Conservation (phyloP, 2,113 vertebrate genomes). For the Chamaea fasciata region DNA sequence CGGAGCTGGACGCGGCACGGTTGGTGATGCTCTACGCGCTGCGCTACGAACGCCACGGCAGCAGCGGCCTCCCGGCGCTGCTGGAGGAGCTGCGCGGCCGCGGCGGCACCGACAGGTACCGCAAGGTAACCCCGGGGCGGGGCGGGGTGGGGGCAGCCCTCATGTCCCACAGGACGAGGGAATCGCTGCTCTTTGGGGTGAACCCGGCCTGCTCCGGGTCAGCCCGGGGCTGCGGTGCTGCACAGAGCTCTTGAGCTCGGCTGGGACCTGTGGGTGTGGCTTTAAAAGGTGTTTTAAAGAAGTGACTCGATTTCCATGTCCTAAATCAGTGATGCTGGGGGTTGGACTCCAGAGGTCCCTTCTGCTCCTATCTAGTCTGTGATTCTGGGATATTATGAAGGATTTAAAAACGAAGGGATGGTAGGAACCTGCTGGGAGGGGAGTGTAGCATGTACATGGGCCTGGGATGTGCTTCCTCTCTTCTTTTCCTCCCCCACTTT, state of each 20-base stretch:
- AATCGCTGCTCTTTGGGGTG: background rate
- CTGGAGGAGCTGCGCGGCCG: conserved; percentile 80
- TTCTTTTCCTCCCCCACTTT: background rate
- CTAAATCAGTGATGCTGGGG: background rate
- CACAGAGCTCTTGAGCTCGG: background rate
- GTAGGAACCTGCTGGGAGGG: background rate
- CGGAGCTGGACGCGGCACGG: conserved; percentile 83
- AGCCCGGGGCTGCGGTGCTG: background rate
- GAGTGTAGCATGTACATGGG: accelerated
- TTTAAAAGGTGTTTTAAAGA: background rate
- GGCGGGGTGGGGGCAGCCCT: no score
- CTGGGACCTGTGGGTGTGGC: background rate
- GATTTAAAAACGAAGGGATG: background rate
- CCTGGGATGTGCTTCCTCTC: background rate
- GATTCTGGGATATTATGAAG: background rate
- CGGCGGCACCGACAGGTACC: conserved; percentile 82
- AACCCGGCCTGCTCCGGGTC: background rate
- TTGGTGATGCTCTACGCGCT: conserved; percentile 93
- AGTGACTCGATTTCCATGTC: background rate
- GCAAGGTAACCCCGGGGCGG: conserved; percentile 4
- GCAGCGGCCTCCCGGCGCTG: conserved; percentile 79
- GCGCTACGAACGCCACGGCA: conserved; percentile 90
- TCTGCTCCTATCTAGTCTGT: background rate
- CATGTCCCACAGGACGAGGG: background rate
- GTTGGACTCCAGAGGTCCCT: background rate